These are phyloP conservation scores for Synergus umbraculus DNA, from an alignment of 2,888 invertebrate species.

Conservation along the genomic window DNA sequence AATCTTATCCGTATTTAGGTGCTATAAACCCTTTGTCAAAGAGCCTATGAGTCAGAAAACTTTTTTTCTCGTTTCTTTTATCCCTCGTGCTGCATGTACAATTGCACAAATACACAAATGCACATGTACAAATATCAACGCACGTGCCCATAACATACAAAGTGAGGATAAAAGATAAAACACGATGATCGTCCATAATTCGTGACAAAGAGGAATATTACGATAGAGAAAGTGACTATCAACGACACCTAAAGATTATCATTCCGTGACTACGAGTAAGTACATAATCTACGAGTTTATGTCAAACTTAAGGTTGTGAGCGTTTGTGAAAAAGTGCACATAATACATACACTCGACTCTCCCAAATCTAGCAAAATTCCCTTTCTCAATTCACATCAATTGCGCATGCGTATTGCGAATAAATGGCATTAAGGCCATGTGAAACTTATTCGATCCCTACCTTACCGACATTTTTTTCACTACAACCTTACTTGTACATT, in stretches of 20 bases:
- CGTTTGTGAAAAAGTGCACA: no score
- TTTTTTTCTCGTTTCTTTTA: conserved; percentile 19
- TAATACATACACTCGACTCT: no score
- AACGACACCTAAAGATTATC: neutral
- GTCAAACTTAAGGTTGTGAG: no score
- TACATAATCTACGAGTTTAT: no score
- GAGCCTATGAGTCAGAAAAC: conserved; percentile 25
- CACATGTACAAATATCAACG: neutral
- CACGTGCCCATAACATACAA: conserved; percentile 1
- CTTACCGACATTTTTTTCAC: no score
- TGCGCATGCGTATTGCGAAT: no score
- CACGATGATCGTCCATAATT: conserved; percentile 8
- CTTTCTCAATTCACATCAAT: no score
- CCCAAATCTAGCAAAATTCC: no score
- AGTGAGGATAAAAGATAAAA: conserved; percentile 5
- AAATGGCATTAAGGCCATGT: no score
- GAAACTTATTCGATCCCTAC: no score
- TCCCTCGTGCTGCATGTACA: neutral
- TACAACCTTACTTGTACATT: no score
- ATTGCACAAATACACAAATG: no score
- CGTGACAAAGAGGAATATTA: conserved; percentile 20
- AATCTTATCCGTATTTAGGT: neutral
- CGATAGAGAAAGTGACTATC: conserved; percentile 11
- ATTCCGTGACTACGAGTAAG: conserved; percentile 12
- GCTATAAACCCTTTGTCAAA: neutral